phyloP scores from a whole-genome alignment of 2,888 invertebrate species.

The Colletes collaris region DNA sequence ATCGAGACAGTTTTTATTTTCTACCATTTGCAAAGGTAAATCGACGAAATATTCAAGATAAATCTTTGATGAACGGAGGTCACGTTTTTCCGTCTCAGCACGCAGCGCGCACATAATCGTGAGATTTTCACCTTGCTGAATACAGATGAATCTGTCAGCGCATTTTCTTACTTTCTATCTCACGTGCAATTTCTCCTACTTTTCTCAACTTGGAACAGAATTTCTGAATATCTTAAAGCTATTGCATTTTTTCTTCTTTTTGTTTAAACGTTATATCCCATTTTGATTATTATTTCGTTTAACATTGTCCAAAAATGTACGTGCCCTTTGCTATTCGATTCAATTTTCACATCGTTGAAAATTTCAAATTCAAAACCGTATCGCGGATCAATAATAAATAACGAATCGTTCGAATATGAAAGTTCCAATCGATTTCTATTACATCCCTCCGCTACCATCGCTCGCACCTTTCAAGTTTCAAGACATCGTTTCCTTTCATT shows the following conservation, averaged over 20 bases:
- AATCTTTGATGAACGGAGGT: conserved; percentile 66
- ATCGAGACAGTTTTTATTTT: conserved; percentile 44
- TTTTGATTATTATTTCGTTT: too few species aligned
- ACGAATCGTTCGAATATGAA: too few species aligned
- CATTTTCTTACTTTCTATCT: conserved; percentile 57
- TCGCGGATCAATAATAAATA: too few species aligned
- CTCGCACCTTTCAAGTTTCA: conserved; percentile 41
- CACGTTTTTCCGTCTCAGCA: conserved; percentile 65
- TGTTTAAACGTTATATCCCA: too few species aligned
- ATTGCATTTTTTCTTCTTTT: background rate
- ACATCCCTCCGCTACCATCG: conserved; percentile 23
- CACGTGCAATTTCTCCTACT: conserved; percentile 13
- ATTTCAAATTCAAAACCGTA: too few species aligned
- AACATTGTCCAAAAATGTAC: too few species aligned
- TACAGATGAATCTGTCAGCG: conserved; percentile 77
- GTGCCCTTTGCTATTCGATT: too few species aligned
- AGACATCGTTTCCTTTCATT: conserved; percentile 40
- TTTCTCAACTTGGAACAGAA: conserved; percentile 7
- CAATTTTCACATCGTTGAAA: too few species aligned
- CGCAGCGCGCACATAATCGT: conserved; percentile 71
- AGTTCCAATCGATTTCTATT: too few species aligned
- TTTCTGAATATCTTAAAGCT: background rate
- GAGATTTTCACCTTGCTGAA: conserved; percentile 73
- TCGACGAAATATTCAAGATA: conserved; percentile 65
- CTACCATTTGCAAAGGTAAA: conserved; percentile 40